Conservation (phyloP, 2,888 invertebrate species). For the Oxystoma pomonae region DNA sequence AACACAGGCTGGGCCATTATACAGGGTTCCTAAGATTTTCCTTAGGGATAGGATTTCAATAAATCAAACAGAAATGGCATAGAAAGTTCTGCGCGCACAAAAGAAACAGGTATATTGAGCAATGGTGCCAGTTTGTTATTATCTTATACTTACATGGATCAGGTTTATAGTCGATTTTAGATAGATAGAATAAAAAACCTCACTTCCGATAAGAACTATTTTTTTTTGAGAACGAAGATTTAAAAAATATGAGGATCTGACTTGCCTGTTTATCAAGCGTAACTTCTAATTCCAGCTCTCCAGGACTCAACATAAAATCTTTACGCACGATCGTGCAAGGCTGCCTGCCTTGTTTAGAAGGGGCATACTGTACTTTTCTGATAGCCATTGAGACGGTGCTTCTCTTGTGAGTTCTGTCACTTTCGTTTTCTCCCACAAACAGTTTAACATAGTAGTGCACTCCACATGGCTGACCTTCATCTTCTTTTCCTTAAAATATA, state of each 20-base stretch:
- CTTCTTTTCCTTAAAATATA: conserved; percentile 55
- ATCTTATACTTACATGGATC: too few species aligned
- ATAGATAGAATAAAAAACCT: too few species aligned
- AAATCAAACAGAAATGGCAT: too few species aligned
- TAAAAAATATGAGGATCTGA: not conserved
- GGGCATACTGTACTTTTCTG: conserved; percentile 90
- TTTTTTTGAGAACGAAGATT: not conserved
- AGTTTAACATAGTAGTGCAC: conserved; percentile 90
- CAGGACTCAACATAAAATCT: conserved; percentile 92
- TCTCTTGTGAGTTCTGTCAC: conserved; percentile 78
- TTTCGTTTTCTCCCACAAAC: conserved; percentile 74
- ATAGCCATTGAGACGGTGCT: conserved; percentile 87
- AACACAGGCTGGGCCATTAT: too few species aligned
- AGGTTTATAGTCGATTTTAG: too few species aligned
- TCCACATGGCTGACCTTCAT: conserved; percentile 86
- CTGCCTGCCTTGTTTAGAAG: conserved; percentile 83
- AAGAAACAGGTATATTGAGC: too few species aligned
- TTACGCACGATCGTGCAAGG: conserved; percentile 93
- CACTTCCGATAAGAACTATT: conserved; percentile 3
- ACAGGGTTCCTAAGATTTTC: too few species aligned
- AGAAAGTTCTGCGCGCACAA: too few species aligned
- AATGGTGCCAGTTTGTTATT: too few species aligned
- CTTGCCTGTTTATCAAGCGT: conserved; percentile 88
- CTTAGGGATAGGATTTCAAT: too few species aligned
- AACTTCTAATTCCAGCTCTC: conserved; percentile 89